These are phyloP conservation scores for Psittacula cyanocephala DNA, from an alignment of 2,113 vertebrate genomes.

Conservation along the genomic window DNA sequence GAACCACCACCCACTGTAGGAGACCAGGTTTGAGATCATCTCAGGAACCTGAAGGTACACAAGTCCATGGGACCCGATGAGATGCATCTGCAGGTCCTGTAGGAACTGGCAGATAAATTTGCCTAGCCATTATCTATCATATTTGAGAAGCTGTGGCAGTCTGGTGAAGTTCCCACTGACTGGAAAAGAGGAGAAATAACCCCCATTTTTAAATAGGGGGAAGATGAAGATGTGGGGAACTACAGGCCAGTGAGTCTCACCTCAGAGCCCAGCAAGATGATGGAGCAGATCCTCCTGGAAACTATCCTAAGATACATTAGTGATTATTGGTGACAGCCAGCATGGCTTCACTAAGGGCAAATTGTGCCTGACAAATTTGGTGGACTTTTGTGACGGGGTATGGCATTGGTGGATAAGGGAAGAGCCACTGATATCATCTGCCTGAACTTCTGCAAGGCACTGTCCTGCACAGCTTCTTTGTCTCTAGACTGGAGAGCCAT, in stretches of 20 bases:
- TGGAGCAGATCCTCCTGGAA: neutral
- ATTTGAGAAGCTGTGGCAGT: neutral
- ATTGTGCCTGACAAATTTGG: neutral
- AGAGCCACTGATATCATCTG: neutral
- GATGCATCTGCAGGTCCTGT: neutral
- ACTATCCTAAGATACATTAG: neutral
- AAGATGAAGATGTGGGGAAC: neutral
- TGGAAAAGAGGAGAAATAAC: neutral
- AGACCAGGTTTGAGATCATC: neutral
- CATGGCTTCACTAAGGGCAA: neutral
- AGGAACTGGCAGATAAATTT: neutral
- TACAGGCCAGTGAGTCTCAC: neutral
- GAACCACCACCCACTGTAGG: neutral
- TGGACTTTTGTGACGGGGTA: neutral
- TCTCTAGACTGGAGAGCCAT: neutral
- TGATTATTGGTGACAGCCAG: neutral
- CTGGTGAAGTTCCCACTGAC: neutral
- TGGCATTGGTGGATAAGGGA: neutral
- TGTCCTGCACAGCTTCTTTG: neutral
- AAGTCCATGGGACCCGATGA: neutral
- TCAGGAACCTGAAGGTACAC: neutral
- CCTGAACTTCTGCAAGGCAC: neutral
- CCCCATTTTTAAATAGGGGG: neutral
- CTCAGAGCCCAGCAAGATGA: neutral
- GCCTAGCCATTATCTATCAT: neutral